A percentile compares a stretch with the other conserved stretches of the same genome.
Conservation (phyloP, 2,888 invertebrate genomes). For the Papilio protenor region DNA sequence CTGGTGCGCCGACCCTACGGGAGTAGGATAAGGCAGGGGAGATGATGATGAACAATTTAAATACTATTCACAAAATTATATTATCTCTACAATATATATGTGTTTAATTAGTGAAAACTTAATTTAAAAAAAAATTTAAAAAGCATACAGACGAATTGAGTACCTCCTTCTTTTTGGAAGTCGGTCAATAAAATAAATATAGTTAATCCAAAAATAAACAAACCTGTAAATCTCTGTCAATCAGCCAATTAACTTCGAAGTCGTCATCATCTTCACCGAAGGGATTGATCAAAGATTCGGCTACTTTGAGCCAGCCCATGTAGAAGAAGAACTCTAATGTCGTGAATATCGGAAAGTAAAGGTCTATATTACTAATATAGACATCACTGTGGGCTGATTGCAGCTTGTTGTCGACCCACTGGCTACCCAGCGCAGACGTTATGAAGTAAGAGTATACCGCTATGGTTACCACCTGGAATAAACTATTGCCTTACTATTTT, state of each 20-base stretch:
- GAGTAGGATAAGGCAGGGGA: no score
- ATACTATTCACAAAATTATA: no score
- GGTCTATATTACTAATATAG: constrained; percentile 87
- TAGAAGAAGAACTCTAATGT: constrained; percentile 94
- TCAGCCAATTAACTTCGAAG: constrained; percentile 96
- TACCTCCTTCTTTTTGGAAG: no score
- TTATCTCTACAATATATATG: no score
- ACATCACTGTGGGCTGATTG: constrained; percentile 57
- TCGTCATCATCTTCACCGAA: constrained; percentile 97
- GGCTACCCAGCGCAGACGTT: constrained; percentile 94
- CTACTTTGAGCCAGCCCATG: constrained; percentile 96
- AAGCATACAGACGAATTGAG: no score
- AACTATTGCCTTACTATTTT: constrained; percentile 28
- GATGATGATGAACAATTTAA: background rate
- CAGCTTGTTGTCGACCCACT: constrained; percentile 89
- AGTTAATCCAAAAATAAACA: constrained; percentile 47
- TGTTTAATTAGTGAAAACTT: no score
- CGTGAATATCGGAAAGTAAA: constrained; percentile 96
- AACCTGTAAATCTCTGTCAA: constrained; percentile 94
- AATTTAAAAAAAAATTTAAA: no score
- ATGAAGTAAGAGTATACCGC: constrained; percentile 97
- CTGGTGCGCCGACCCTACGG: no score
- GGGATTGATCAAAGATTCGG: constrained; percentile 95
- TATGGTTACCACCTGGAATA: constrained; percentile 91
- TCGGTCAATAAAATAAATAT: no score